Conservation (phyloP, 2,797 vertebrate genomes). For the Sparus aurata region DNA sequence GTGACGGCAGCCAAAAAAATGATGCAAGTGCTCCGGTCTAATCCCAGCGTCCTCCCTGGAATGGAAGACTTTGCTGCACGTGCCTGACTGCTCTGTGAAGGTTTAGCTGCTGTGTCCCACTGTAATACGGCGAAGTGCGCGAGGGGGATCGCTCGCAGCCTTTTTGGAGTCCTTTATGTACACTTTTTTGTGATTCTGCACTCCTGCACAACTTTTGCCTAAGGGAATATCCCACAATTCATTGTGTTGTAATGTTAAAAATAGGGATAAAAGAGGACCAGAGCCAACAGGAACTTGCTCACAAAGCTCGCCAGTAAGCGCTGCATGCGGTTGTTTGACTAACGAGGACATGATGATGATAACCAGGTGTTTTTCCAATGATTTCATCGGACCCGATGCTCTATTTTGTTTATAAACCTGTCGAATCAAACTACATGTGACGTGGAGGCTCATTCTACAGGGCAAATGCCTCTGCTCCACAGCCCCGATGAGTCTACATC, state of each 20-base stretch:
- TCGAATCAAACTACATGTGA: neutral
- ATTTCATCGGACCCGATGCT: neutral
- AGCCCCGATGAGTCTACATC: no score
- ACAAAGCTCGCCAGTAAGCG: conserved; percentile 21
- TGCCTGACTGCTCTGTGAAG: neutral
- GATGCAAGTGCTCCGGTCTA: neutral
- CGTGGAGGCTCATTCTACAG: neutral
- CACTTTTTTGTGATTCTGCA: conserved; percentile 15
- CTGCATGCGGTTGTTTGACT: conserved; percentile 3
- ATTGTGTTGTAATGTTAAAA: conserved; percentile 18
- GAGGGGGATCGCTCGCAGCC: neutral
- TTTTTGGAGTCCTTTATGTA: conserved; percentile 5
- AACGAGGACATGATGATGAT: neutral
- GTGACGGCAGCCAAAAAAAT: conserved; percentile 1
- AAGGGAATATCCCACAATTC: conserved; percentile 28
- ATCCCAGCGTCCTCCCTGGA: neutral
- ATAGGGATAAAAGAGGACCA: conserved; percentile 15
- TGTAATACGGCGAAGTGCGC: neutral
- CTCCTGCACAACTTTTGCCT: conserved; percentile 17
- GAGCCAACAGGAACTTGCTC: conserved; percentile 4
- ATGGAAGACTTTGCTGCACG: neutral
- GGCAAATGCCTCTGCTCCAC: neutral
- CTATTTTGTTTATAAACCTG: neutral
- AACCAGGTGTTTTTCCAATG: conserved; percentile 24
- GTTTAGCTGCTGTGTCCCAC: conserved; percentile 6